These are phyloP conservation scores for Peromyscus leucopus DNA, from an alignment of 2,113 vertebrate genomes.

Conservation along the genomic window DNA sequence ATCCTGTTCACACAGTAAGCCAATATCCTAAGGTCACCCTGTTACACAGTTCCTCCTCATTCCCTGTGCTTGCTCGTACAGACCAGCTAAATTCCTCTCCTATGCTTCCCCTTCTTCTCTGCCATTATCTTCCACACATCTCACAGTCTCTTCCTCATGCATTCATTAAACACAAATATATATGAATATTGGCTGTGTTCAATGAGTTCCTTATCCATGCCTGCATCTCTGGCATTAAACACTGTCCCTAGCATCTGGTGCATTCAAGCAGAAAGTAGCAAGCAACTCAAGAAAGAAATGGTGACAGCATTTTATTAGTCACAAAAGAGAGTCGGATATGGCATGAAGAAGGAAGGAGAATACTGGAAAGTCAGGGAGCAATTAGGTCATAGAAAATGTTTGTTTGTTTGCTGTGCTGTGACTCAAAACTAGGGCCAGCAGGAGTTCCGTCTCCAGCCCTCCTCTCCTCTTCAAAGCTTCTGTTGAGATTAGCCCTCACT, in stretches of 20 bases:
- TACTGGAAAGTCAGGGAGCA: neutral
- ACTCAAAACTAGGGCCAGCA: neutral
- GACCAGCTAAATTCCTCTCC: neutral
- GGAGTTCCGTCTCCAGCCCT: neutral
- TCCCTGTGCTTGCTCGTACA: neutral
- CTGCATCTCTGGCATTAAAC: neutral
- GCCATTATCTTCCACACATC: neutral
- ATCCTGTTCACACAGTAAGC: neutral
- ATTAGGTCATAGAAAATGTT: neutral
- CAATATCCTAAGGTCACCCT: neutral
- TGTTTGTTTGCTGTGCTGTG: neutral
- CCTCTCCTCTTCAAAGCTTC: neutral
- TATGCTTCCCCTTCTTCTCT: neutral
- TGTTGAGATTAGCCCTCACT: neutral
- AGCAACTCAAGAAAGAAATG: neutral
- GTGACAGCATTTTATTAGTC: neutral
- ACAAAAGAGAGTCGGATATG: neutral
- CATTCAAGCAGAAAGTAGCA: neutral
- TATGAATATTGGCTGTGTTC: neutral
- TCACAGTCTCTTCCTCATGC: constrained; percentile 19
- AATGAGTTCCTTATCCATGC: neutral
- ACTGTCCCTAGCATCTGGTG: neutral
- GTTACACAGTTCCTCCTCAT: neutral
- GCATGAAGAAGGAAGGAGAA: fast-evolving
- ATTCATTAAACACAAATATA: constrained; percentile 5